Evolutionary conservation across 2,888 invertebrate species (phyloP).

Genomic region (Podotricha telesiphe): DNA sequence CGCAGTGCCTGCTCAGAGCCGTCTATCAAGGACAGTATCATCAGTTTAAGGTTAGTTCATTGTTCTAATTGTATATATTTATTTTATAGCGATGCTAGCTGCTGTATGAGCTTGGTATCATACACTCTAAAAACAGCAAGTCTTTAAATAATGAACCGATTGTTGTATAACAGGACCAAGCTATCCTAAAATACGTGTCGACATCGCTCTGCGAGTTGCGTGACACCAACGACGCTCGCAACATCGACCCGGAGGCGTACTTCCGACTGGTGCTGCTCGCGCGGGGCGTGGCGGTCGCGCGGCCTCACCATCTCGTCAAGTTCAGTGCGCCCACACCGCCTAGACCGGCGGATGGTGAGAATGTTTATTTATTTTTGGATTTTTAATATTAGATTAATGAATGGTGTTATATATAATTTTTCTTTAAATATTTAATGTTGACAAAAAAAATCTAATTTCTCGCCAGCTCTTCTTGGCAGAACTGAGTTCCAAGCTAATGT

Average conservation of each 20-base stretch:
- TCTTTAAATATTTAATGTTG: no score
- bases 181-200: slow-evolving; percentile 90
- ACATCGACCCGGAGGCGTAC: slow-evolving; percentile 95
- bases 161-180: slow-evolving; percentile 86
- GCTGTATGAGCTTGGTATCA: no score
- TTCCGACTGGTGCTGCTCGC: slow-evolving; percentile 93
- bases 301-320: slow-evolving; percentile 90
- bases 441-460: no score
- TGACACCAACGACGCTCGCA: slow-evolving; percentile 84
- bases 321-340: slow-evolving; percentile 71
- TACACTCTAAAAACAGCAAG: no score
- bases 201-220: slow-evolving; percentile 86
- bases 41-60: slow-evolving; percentile 88
- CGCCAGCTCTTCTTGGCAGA: no score
- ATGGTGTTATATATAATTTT: no score
- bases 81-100: no score
- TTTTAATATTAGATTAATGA: no score
- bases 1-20: slow-evolving; percentile 92
- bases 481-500: no score
- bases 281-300: slow-evolving; percentile 91
- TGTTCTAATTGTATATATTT: no score
- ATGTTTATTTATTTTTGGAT: background rate
- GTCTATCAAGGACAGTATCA: slow-evolving; percentile 91
- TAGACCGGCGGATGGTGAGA: slow-evolving; percentile 62
- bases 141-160: no score